Base-by-base conservation (phyloP, 2,797 vertebrate genomes). In the Urocyon cinereoargenteus region DNA sequence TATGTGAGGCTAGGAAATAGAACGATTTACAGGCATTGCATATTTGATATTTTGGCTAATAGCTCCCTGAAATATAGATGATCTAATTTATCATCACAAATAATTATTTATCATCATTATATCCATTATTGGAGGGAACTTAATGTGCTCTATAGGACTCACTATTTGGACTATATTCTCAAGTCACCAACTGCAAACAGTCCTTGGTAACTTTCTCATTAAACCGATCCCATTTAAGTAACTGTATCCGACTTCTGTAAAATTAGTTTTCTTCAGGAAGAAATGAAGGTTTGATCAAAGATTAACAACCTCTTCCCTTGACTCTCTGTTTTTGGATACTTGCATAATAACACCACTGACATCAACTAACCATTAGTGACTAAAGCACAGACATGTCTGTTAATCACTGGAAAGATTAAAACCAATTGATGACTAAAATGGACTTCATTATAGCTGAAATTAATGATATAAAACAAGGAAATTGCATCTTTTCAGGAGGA, bases 51-150 rank as follows among this genome's bases (percentile, higher is more conserved):
- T 87, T 86, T 77, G 40, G 8, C 28, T 62, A 49, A 70, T 84
- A 6, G n/a, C 3, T 34, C 19, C 77, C 49, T 45, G 26, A 85
- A 82, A 6, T 12, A 83, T 26, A 73, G 40, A 15, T 45, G 34
- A 85, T 3, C 16, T 66, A 78, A 91, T 77, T 90, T 92, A 77
- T 72, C 57, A 77, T 82, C 61, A 57, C 6, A 15, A 64, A 73
- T 92, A 31, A 75, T 92, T 86, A 91, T 70, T 95, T 72, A 40
- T 5, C 36, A 79, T 86, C 0, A 64, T 94, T 87, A 88, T 34
- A 66, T 62, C 22, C 57, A 77, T 82, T 79, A n/a, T 84, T 61
- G 16, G n/a, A 91, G 19, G 21, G 9, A 62, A 68, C 66, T 78
- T 62, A 84, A 53, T 10, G 49, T 34, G 51, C 3, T 34, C 9